Evolutionary conservation across 2,797 vertebrate genomes (phyloP), one percentile per base, ranked within the genome.

Genomic region (Dipus sagitta): DNA sequence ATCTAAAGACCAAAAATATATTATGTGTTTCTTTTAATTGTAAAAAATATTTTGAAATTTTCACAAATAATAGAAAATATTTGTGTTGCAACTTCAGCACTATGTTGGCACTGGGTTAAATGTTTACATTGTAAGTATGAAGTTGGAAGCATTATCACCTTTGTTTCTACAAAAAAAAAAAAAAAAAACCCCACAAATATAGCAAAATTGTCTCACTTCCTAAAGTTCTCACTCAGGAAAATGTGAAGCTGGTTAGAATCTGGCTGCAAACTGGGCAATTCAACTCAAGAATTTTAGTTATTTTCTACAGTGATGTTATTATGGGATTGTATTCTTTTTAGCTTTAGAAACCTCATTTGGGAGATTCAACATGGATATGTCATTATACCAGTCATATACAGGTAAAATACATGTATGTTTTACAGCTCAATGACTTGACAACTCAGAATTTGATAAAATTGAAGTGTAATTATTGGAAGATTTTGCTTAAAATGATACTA

Each of bases 371-470:
- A 65, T 42, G 24, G n/a, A 42, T 52, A 80, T 78, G 6, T 30
- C 42, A 54, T 88, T 85, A 64, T 42, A 38, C 8, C 18, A 74
- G n/a, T 15, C 13, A 30, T 30, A 75, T 67, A 78, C 5, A 70
- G 0, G 0, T 67, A 23, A 34, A 88, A 90, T 42, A 18, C 34
- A 28, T 84, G 1, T 1, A 47, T n/a, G 71, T 83, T 80, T 74
- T 90, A 71, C 1, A 80, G 23, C 14, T 72, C 70, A 38, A 18
- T 88, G 74, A 72, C 47, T 72, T 72, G 60, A 88, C 26, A 77
- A 84, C 21, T 72, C 47, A 77, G 26, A 70, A 89, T 93, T 83
- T 86, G 54, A 71, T 83, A 60, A 67, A 94, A 89, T 54, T 17
- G 9, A 91, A 68, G 4, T 74, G 18, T 65, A 58, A 71, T 93